Percentiles rank a stretch among this genome's conserved stretches.
Conservation (phyloP, 2,797 vertebrate genomes). For the Prunella strophiata region DNA sequence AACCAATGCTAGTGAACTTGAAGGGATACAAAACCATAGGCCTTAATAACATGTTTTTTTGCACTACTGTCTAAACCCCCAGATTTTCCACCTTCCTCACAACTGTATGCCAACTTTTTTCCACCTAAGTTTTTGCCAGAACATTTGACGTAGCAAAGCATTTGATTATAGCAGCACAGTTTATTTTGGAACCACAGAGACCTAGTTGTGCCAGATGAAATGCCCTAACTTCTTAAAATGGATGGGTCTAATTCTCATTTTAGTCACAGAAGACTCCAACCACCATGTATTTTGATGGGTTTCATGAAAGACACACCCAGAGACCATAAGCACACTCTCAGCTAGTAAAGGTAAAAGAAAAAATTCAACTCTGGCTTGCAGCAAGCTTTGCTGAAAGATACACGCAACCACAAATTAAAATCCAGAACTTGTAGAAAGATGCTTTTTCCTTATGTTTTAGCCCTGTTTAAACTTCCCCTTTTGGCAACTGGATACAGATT, state of each 20-base stretch:
- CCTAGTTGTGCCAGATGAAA: conserved; percentile 13
- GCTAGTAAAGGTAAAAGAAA: neutral
- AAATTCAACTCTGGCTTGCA: neutral
- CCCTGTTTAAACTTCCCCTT: neutral
- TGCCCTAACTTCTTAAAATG: neutral
- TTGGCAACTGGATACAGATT: neutral
- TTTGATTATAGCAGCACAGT: neutral
- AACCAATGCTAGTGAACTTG: neutral
- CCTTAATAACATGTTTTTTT: neutral
- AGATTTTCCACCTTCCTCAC: neutral
- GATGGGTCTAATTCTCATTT: neutral
- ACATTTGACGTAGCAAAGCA: conserved; percentile 1
- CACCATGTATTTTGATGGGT: neutral
- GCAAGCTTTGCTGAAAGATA: neutral
- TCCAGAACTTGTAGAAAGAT: neutral
- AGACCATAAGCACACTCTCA: neutral
- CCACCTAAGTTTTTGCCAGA: neutral
- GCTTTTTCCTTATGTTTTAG: neutral
- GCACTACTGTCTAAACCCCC: neutral
- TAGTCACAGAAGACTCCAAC: neutral
- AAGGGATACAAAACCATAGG: neutral
- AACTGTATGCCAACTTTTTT: neutral
- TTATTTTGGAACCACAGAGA: conserved; percentile 46
- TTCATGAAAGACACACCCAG: neutral
- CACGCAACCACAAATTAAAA: neutral